phyloP scores from a whole-genome alignment of 2,113 vertebrate species.

The Larimichthys polyactis region DNA sequence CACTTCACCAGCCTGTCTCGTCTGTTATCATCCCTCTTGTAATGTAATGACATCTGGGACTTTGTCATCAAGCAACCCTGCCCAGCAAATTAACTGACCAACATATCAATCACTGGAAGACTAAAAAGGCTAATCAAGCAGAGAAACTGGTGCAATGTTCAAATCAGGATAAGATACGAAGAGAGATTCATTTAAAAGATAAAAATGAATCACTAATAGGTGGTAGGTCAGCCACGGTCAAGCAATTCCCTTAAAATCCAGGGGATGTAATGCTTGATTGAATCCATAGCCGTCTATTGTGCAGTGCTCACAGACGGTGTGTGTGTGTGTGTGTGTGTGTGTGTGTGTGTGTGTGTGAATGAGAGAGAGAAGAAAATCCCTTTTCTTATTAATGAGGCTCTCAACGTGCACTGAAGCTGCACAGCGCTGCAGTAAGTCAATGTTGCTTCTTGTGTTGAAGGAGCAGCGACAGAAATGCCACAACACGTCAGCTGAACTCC shows the following conservation, averaged over 20 bases:
- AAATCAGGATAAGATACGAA: conserved; percentile 12
- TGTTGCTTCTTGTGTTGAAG: conserved; percentile 1
- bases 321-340: background rate
- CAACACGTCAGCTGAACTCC: conserved; percentile 36
- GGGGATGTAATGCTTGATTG: background rate
- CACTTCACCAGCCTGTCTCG: conserved; percentile 4
- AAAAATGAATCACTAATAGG: conserved; percentile 17
- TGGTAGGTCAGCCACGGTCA: conserved; percentile 24
- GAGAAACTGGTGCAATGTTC: conserved; percentile 22
- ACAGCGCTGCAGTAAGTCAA: conserved; percentile 14
- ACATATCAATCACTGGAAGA: conserved; percentile 41
- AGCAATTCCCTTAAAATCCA: conserved; percentile 14
- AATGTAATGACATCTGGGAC: conserved; percentile 31
- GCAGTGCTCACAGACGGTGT: background rate
- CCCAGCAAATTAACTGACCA: conserved; percentile 14
- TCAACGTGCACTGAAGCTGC: conserved; percentile 32
- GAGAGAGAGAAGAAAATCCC: background rate
- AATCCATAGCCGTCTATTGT: background rate
- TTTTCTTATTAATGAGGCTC: conserved; percentile 37
- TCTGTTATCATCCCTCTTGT: conserved; percentile 40
- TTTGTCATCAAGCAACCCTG: conserved; percentile 30
- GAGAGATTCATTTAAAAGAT: conserved; percentile 34
- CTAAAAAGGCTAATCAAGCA: conserved; percentile 39
- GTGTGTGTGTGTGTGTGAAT: background rate
- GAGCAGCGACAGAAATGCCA: background rate